Evolutionary conservation across 2,113 vertebrate genomes (phyloP).

Genomic region (Mirounga angustirostris): DNA sequence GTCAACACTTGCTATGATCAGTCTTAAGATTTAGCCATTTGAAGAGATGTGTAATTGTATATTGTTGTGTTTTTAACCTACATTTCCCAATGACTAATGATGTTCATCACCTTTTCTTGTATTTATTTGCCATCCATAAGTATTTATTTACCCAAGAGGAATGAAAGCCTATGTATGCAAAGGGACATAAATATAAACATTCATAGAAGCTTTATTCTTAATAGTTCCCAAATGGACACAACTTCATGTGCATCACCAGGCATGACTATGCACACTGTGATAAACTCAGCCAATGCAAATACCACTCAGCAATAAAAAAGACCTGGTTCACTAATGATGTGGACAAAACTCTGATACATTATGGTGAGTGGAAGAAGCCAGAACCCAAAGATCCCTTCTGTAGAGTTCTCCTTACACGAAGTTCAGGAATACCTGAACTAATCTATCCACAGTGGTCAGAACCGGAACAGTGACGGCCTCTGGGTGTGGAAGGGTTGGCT

Average conservation of each 20-base stretch:
- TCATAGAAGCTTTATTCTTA: not conserved
- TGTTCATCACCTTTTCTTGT: not conserved
- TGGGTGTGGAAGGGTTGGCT: not conserved
- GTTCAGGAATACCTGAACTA: not conserved
- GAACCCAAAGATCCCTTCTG: not conserved
- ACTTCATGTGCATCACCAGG: not conserved
- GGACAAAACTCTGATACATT: not conserved
- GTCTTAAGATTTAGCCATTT: not conserved
- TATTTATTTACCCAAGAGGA: not conserved
- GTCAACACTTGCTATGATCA: not conserved
- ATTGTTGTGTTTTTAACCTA: not conserved
- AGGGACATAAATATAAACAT: not conserved
- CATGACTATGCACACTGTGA: not conserved
- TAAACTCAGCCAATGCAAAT: not conserved
- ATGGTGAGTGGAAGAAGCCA: not conserved
- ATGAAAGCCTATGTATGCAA: not conserved
- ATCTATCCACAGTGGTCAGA: not conserved
- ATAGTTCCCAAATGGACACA: not conserved
- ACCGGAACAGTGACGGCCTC: not conserved
- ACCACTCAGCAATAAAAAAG: not conserved
- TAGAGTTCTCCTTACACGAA: not conserved
- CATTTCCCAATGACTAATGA: not conserved
- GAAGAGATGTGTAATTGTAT: not conserved
- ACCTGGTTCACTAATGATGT: not conserved
- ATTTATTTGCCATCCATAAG: not conserved